These are phyloP conservation scores for Chlorops oryzae DNA, from an alignment of 1,140 invertebrate genomes.

Conservation along the genomic window DNA sequence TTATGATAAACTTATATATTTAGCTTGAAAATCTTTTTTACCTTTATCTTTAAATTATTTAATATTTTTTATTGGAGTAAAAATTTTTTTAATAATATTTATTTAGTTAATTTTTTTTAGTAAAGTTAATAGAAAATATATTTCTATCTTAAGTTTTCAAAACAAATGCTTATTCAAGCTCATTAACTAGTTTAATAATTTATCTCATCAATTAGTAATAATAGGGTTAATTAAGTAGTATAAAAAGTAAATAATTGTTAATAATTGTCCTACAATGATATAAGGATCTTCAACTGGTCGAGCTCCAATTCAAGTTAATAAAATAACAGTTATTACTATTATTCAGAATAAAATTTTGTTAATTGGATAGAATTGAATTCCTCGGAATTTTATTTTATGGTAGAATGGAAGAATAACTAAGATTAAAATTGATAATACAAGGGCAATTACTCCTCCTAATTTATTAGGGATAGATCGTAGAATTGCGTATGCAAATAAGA, in stretches of 20 bases:
- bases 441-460: slow-evolving; percentile 63
- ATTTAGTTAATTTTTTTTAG: slow-evolving; percentile 43
- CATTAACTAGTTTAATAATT: slow-evolving; percentile 52
- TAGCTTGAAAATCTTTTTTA: slow-evolving; percentile 44
- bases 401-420: slow-evolving; percentile 53
- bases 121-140: slow-evolving; percentile 53
- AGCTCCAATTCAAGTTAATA: slow-evolving; percentile 63
- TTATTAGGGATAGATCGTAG: slow-evolving; percentile 68
- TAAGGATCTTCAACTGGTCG: slow-evolving; percentile 57
- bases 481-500: slow-evolving; percentile 70
- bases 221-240: slow-evolving; percentile 52
- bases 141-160: slow-evolving; percentile 60
- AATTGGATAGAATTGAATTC: slow-evolving; percentile 53
- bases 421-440: slow-evolving; percentile 59
- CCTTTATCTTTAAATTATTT: slow-evolving; percentile 45
- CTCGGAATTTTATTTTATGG: slow-evolving; percentile 51
- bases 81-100: slow-evolving; percentile 32
- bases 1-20: slow-evolving; percentile 46
- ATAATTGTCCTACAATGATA: slow-evolving; percentile 55
- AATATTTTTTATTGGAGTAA: slow-evolving; percentile 49
- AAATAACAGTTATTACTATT: slow-evolving; percentile 51
- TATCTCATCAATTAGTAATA: slow-evolving; percentile 51
- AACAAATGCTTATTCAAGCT: slow-evolving; percentile 58
- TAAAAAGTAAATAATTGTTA: slow-evolving; percentile 55
- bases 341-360: slow-evolving; percentile 58